Evolutionary conservation across 2,797 vertebrate species (phyloP).

Genomic region (Bryconaethiops microstoma): DNA sequence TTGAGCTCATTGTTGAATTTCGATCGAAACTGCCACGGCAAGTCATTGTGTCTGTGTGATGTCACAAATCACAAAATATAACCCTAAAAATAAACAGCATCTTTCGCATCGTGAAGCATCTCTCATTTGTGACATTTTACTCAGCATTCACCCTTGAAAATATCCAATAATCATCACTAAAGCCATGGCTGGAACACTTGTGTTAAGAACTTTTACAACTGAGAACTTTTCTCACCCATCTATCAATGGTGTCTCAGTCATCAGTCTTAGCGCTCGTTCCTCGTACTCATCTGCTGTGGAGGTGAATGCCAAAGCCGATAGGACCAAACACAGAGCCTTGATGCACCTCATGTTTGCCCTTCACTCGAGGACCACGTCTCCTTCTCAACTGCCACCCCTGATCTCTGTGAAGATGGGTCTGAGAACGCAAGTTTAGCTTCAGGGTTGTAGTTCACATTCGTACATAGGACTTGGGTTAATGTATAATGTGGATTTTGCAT

Average conservation of each 20-base stretch:
- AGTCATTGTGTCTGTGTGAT: constrained; percentile 86
- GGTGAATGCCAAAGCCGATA: constrained; percentile 31
- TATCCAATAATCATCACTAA: neutral
- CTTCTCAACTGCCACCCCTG: neutral
- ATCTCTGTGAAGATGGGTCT: neutral
- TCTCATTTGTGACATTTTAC: no score
- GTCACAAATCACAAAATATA: constrained; percentile 27
- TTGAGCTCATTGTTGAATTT: constrained; percentile 83
- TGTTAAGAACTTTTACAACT: neutral
- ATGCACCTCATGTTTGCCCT: constrained; percentile 27
- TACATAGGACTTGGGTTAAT: constrained; percentile 28
- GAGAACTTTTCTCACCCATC: constrained; percentile 73
- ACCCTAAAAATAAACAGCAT: neutral
- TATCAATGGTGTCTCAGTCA: constrained; percentile 77
- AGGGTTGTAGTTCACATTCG: neutral
- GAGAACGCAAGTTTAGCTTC: neutral
- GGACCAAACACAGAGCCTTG: constrained; percentile 57
- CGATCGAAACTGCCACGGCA: constrained; percentile 86
- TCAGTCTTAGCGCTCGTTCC: constrained; percentile 69
- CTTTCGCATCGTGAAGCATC: neutral
- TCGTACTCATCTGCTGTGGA: constrained; percentile 54
- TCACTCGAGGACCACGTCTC: neutral
- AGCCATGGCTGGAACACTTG: neutral
- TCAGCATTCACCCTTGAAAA: neutral
- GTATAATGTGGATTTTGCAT: constrained; percentile 15